Evolutionary conservation across 2,113 vertebrate genomes (phyloP).

Genomic region (Oreamnos americanus): DNA sequence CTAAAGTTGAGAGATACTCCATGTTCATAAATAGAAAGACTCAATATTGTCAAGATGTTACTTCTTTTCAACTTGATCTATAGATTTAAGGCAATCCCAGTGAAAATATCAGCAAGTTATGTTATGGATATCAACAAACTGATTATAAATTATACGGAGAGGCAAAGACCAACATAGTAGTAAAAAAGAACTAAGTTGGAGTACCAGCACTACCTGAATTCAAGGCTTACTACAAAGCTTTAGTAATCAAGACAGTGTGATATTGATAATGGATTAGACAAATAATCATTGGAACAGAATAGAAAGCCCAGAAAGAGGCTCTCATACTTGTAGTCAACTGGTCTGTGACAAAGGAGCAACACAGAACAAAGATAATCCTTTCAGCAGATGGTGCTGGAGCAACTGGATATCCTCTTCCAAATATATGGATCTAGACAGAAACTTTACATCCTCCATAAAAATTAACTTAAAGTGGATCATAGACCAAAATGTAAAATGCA

Average conservation of each 20-base stretch:
- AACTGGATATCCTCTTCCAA: not conserved
- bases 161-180: not conserved
- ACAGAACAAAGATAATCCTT: not conserved
- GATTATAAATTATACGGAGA: not conserved
- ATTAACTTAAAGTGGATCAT: not conserved
- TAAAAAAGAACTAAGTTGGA: not conserved
- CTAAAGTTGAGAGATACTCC: not conserved
- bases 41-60: not conserved
- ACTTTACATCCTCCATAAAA: not conserved
- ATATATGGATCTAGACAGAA: not conserved
- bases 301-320: not conserved
- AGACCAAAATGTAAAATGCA: not conserved
- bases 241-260: not conserved
- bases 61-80: not conserved
- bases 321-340: not conserved
- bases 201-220: not conserved
- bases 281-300: not conserved
- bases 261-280: not conserved
- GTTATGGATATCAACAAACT: not conserved
- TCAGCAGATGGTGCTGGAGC: not conserved
- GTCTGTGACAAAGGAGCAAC: not conserved
- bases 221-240: not conserved
- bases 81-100: not conserved
- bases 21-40: not conserved
- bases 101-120: not conserved